Base-by-base conservation (phyloP, 2,113 vertebrate genomes). In the Salvelinus sp. region DNA sequence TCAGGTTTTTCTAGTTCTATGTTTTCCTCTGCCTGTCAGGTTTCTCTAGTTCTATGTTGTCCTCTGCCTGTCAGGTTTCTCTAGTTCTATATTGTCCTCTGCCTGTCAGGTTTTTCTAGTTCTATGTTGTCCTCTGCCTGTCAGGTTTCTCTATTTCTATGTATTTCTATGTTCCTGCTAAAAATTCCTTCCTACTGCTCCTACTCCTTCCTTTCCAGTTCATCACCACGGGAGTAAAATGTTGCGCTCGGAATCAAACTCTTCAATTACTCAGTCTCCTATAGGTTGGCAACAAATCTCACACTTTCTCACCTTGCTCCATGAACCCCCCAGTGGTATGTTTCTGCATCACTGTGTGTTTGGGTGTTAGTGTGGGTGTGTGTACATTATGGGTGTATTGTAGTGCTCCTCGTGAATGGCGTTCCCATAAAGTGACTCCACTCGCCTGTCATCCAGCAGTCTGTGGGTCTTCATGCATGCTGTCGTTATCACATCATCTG, bases 191-290 rank as follows among this genome's bases (percentile, higher is more conserved):
- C 83, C 84, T 86, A 76, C 82, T 91, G 86, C 91, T 93, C 93
- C 92, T 93, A 92, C 91, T 92, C 12, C 91, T 91, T 96, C 96
- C 95, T 94, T 96, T 96, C 96, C 95, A 99, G 98, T 99, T 96
- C 98, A 99, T 94, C 98, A 99, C 96, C 96, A 99, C 90, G 98
- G 98, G 92, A 99, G 96, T 97, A 99, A 99, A 99, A 99, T 99
- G 98, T 98, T 99, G 94, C 97, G 97, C 95, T 99, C 97, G 94
- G 98, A 99, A 94, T 99, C 98, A 98, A 98, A 99, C 95, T 99
- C 97, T 94, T 99, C 97, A 93, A 98, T 99, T 95, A 98, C 97
- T 98, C 97, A 99, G 97, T 98, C 97, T 97, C 95, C 96, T 94
- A 96, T 98, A 99, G 98, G 97, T 99, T 98, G 96, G 97, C 97